Percentiles rank a stretch among this genome's conserved stretches.
Conservation (phyloP, 2,113 vertebrate species). For the Ondatra zibethicus region DNA sequence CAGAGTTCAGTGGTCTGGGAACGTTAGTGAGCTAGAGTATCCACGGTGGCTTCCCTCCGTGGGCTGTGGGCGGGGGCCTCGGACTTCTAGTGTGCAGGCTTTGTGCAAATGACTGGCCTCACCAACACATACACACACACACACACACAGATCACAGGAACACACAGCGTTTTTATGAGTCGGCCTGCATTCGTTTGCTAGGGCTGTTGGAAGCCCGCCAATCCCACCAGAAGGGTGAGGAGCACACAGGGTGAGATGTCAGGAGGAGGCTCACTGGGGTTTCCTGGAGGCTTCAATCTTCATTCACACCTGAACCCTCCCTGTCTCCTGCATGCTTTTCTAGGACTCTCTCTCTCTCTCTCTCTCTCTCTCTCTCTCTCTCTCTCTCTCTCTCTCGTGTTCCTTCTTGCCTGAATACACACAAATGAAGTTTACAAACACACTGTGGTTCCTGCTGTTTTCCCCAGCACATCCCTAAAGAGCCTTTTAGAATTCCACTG, state of each 20-base stretch:
- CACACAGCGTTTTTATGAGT: neutral
- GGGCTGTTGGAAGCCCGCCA: neutral
- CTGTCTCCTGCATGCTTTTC: neutral
- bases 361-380: neutral
- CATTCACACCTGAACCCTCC: neutral
- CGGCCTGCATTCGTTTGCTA: neutral
- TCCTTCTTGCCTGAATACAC: neutral
- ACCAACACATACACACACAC: neutral
- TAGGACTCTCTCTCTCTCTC: neutral
- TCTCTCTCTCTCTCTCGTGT: neutral
- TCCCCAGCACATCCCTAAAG: fast-evolving
- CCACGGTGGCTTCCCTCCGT: neutral
- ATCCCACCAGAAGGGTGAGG: too few species aligned
- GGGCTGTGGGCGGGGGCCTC: neutral
- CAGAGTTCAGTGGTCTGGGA: neutral
- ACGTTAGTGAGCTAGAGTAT: neutral
- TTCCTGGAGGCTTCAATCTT: neutral
- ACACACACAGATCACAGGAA: neutral
- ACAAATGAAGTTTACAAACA: neutral
- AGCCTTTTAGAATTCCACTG: neutral
- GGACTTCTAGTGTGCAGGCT: neutral
- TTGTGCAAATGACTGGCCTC: neutral
- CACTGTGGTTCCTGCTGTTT: neutral
- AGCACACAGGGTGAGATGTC: fast-evolving
- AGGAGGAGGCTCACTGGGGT: neutral